Base-by-base conservation (phyloP, 2,113 vertebrate genomes). In the Xyliphius kryptos region DNA sequence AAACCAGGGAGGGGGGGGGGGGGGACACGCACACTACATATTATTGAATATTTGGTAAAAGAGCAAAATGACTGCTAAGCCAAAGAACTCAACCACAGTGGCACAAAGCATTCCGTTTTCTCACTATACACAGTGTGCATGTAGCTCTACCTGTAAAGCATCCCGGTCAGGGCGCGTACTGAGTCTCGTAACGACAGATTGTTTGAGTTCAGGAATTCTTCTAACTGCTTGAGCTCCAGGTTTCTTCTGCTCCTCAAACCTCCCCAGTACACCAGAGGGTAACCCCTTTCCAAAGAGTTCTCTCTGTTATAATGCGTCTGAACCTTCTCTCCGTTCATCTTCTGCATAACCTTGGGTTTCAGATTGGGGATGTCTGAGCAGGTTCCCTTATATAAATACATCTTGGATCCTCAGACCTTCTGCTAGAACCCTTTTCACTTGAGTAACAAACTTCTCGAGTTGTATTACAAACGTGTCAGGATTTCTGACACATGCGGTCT, bases 351-450 rank as follows among this genome's bases (percentile, higher is more conserved):
- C 10, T 83, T 87, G 65, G 80, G 77, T 73, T 86, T 92, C 2
- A 82, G 89, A 68, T 82, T 88, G 2, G 92, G 89, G 58, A 93
- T 88, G 0, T 91, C 85, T 0, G 85, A 66, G 1, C 90, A 95
- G 0, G 86, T 55, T 0, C 90, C 80, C 72, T 92, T 94, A 77
- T 92, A 95, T 19, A 94, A 69, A 68, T 94, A 91, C 93, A 95
- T 94, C 67, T 72, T 74, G 44, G 40, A 41, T 32, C 3, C 38
- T 60, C 50, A 14, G 22, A 21, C 19, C 11, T 9, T n/a, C 40
- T 12, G 40, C 40, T 14, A 10, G 5, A 14, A 41, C 10, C 6
- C 13, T 41, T 13, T 41, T 10, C 9, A 41, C 5, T 9, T 12
- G 10, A 32, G 26, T 32, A 6, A 32, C 26, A 32, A 32, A 32